A percentile compares a stretch with the other conserved stretches of the same genome.
These are phyloP conservation scores for Nephrotoma appendiculata DNA, from an alignment of 2,888 invertebrate genomes.

Conservation along the genomic window DNA sequence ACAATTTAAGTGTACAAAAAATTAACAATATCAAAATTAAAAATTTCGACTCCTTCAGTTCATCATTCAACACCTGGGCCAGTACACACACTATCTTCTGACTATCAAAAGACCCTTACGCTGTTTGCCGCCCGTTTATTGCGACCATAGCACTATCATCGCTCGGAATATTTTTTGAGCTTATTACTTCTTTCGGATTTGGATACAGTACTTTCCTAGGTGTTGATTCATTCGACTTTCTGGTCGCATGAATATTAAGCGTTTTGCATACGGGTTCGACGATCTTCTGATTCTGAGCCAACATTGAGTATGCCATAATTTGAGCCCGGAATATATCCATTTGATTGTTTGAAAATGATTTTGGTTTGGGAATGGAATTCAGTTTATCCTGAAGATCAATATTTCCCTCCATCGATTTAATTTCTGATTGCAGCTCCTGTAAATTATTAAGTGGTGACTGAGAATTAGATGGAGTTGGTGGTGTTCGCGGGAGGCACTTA, in stretches of 20 bases:
- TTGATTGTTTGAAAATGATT: not conserved
- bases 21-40: not conserved
- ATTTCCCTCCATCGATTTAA: not conserved
- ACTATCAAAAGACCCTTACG: not conserved
- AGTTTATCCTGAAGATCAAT: not conserved
- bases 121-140: not conserved
- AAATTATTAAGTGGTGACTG: not conserved
- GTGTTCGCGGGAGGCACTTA: not conserved
- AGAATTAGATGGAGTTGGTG: not conserved
- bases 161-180: not conserved
- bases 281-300: not conserved
- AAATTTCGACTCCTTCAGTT: not conserved
- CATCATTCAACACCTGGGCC: not conserved
- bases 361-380: not conserved
- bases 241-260: not conserved
- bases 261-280: not conserved
- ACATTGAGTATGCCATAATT: not conserved
- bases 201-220: not conserved
- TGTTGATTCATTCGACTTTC: not conserved
- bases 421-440: not conserved
- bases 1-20: not conserved
- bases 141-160: not conserved
- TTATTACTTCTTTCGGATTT: not conserved
- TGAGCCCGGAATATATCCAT: not conserved
- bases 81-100: not conserved